A percentile compares a stretch with the other conserved stretches of the same genome.
phyloP scores from a whole-genome alignment of 2,113 vertebrate genomes.

The Seriola quinqueradiata region DNA sequence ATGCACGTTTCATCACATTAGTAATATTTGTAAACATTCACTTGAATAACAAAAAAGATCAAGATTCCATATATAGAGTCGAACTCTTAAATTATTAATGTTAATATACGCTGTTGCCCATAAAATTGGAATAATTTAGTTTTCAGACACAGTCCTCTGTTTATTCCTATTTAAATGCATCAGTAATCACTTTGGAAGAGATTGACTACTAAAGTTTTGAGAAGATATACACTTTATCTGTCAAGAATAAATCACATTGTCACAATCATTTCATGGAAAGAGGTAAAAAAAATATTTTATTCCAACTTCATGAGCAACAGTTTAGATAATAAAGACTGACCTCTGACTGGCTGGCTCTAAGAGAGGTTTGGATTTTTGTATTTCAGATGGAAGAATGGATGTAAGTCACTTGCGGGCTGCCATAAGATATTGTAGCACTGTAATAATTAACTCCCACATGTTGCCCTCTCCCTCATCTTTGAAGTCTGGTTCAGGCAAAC shows the following conservation, averaged over 20 bases:
- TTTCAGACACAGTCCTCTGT: too few relatives aligned
- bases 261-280: too few relatives aligned
- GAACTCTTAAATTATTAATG: background rate
- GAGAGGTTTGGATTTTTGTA: background rate
- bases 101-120: background rate
- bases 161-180: too few relatives aligned
- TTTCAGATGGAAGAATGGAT: slow-evolving; percentile 2
- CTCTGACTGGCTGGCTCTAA: background rate
- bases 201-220: too few relatives aligned
- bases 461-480: background rate
- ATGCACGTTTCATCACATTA: background rate
- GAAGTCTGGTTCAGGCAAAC: background rate
- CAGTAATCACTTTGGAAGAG: too few relatives aligned
- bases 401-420: background rate
- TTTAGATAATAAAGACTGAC: background rate
- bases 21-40: background rate
- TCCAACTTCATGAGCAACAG: too few relatives aligned
- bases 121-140: too few relatives aligned
- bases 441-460: slow-evolving; percentile 20
- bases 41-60: background rate
- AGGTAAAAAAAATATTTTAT: too few relatives aligned
- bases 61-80: background rate
- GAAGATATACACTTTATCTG: too few relatives aligned
- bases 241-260: too few relatives aligned
- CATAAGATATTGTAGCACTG: background rate